These are phyloP conservation scores for Stomatorhinus walkeri DNA, from an alignment of 2,797 vertebrate genomes.

Conservation along the genomic window DNA sequence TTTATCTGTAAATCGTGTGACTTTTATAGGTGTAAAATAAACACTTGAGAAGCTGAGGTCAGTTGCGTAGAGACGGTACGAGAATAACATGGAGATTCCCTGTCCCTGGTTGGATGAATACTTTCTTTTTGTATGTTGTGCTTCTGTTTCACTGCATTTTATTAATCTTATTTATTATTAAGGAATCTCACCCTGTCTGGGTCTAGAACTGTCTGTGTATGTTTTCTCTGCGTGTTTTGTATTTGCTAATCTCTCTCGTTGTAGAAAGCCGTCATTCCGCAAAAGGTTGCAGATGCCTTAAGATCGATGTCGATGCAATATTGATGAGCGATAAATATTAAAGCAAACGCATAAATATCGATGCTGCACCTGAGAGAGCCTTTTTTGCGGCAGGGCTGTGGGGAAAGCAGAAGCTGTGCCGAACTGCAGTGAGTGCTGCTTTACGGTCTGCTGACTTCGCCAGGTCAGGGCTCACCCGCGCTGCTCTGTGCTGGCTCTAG, in stretches of 20 bases:
- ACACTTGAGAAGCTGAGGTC: not conserved
- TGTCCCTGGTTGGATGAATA: not conserved
- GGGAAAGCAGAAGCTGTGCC: not conserved
- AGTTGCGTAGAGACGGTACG: not conserved
- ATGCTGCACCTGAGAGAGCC: slow-evolving; percentile 11
- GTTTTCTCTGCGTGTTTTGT: not conserved
- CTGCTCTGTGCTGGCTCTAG: not conserved
- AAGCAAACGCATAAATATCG: slow-evolving; percentile 9
- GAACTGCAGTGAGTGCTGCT: not conserved
- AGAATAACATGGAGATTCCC: not conserved
- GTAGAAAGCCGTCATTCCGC: slow-evolving; percentile 4
- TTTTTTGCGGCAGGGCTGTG: not conserved
- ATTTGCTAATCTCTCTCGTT: not conserved
- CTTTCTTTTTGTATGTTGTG: not conserved
- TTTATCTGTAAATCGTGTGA: not conserved
- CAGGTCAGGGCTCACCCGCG: not conserved
- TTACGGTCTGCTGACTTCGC: not conserved
- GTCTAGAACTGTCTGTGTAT: not conserved
- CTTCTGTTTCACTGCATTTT: not conserved
- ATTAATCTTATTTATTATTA: slow-evolving; percentile 11
- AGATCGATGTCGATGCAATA: slow-evolving; percentile 13
- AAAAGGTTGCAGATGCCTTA: slow-evolving; percentile 16
- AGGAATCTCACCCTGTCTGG: slow-evolving; percentile 5
- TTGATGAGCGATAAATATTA: slow-evolving; percentile 14
- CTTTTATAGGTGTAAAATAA: not conserved